Percentiles rank a stretch among this genome's conserved stretches.
These are phyloP conservation scores for Drosophila novamexicana DNA, from an alignment of 1,140 invertebrate genomes.

Conservation along the genomic window DNA sequence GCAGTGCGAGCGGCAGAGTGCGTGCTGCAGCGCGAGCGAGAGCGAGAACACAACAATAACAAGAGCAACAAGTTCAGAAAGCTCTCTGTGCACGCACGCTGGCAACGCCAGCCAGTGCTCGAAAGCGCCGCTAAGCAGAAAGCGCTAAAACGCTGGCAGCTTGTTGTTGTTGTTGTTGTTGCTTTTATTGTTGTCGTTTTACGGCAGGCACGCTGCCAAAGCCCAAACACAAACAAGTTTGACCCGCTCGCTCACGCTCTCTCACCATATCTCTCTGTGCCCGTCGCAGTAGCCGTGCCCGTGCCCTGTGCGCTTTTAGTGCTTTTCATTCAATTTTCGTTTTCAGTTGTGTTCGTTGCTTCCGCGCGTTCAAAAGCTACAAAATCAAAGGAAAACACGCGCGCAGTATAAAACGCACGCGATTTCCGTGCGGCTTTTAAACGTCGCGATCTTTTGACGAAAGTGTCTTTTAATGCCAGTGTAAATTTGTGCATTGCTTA, in stretches of 20 bases:
- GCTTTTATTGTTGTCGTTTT: constrained; percentile 13
- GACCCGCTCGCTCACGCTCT: constrained; percentile 1
- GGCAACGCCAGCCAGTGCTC: constrained; percentile 34
- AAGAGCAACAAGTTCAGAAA: constrained; percentile 47
- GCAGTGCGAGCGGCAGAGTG: constrained; percentile 7
- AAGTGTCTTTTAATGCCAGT: constrained; percentile 8
- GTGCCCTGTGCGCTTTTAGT: constrained; percentile 51
- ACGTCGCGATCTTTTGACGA: constrained; percentile 28
- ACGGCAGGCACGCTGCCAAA: constrained; percentile 3
- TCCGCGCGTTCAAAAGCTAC: constrained; percentile 76
- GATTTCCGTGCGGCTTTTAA: constrained; percentile 36
- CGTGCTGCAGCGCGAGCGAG: not conserved
- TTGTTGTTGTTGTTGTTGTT: constrained; percentile 21
- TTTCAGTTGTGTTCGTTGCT: constrained; percentile 74
- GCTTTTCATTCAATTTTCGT: constrained; percentile 76
- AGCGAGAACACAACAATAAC: constrained; percentile 18
- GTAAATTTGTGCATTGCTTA: constrained; percentile 6
- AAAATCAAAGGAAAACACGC: constrained; percentile 18
- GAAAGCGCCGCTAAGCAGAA: constrained; percentile 20
- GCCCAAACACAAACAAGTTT: constrained; percentile 41
- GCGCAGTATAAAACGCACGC: constrained; percentile 40
- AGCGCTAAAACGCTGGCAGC: constrained; percentile 13
- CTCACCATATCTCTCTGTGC: not conserved
- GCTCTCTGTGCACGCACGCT: constrained; percentile 15
- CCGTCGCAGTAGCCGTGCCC: not conserved